phyloP scores from a whole-genome alignment of 1,140 invertebrate species.

The Riptortus pedestris region DNA sequence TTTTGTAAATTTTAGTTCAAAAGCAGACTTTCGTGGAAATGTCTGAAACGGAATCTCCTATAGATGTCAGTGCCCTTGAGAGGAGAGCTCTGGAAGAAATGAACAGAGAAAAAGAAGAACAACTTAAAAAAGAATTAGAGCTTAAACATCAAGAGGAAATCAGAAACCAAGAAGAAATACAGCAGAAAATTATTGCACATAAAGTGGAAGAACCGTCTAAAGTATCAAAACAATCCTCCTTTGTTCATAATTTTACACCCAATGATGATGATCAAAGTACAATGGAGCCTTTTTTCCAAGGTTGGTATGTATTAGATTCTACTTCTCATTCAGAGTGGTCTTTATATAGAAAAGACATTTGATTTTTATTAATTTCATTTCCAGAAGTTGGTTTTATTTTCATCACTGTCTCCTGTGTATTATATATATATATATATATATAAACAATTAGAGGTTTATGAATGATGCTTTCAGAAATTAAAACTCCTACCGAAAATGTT shows the following conservation, averaged over 20 bases:
- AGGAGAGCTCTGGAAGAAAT: background rate
- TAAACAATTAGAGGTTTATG: background rate
- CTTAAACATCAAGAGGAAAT: background rate
- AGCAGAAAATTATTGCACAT: background rate
- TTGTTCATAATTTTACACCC: background rate
- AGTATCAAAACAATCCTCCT: no score
- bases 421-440: background rate
- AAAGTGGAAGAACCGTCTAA: no score
- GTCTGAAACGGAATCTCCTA: no score
- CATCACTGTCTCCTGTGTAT: background rate
- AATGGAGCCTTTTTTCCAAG: slow-evolving; percentile 1
- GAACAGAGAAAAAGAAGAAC: slow-evolving; percentile 1
- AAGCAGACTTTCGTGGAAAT: no score
- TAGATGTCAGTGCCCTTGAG: slow-evolving; percentile 8
- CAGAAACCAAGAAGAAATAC: background rate
- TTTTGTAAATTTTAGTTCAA: no score
- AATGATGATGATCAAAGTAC: background rate
- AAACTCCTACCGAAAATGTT: background rate
- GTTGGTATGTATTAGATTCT: no score
- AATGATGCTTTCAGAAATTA: background rate
- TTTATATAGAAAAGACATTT: no score
- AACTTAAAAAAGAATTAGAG: background rate
- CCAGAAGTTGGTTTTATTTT: background rate
- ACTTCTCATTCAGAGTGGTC: no score
- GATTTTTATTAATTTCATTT: no score